Evolutionary conservation across 2,113 vertebrate species (phyloP).

Genomic region (Miniopterus natalensis): DNA sequence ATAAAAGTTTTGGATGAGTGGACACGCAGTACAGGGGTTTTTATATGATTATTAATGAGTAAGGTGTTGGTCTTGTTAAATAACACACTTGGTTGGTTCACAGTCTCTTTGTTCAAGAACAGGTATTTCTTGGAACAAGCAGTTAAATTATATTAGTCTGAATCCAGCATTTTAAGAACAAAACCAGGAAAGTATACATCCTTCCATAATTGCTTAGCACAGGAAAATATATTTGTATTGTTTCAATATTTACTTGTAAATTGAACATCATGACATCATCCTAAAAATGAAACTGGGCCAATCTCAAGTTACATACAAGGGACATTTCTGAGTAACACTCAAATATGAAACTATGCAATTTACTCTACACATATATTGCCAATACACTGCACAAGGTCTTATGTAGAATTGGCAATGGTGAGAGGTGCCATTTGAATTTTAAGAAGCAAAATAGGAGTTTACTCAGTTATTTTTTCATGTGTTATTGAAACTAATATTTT

Average conservation of each 20-base stretch:
- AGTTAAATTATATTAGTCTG: not conserved
- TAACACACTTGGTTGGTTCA: not conserved
- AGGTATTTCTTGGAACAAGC: conserved; percentile 14
- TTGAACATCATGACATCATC: not conserved
- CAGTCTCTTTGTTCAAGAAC: not conserved
- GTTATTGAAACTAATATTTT: not conserved
- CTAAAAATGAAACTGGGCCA: not conserved
- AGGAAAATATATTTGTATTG: not conserved
- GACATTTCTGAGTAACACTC: not conserved
- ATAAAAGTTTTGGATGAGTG: not conserved
- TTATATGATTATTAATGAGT: not conserved
- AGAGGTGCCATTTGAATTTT: not conserved
- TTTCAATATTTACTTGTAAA: conserved; percentile 45
- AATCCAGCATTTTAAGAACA: not conserved
- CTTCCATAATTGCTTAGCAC: not conserved
- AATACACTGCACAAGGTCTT: not conserved
- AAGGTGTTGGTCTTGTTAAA: conserved; percentile 14
- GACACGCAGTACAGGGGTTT: not conserved
- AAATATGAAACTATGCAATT: not conserved
- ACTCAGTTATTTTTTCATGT: not conserved
- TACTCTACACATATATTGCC: not conserved
- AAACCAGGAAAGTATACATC: not conserved
- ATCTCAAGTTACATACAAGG: not conserved
- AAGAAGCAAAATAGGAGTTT: not conserved
- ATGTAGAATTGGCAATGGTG: not conserved